Evolutionary conservation across 2,888 invertebrate genomes (phyloP), one percentile per base, ranked within the genome.

Genomic region (Megamerina dolium): DNA sequence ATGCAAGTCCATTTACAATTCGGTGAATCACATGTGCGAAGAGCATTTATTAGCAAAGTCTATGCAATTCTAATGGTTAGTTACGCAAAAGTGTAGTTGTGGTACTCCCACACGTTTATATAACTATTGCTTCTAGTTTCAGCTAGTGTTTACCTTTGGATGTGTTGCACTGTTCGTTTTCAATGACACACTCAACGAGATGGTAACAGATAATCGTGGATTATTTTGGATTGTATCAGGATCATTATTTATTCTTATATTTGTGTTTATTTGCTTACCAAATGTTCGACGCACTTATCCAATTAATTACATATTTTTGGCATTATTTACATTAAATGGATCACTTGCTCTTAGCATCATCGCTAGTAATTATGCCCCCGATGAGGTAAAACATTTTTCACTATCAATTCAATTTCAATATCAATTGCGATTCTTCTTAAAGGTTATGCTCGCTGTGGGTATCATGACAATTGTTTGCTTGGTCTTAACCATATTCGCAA

Each of bases 401-500:
- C n/a, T n/a, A n/a, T n/a, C n/a, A n/a, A n/a, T n/a, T n/a, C n/a
- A n/a, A n/a, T n/a, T n/a, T n/a, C n/a, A n/a, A n/a, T n/a, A n/a
- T n/a, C n/a, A n/a, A n/a, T n/a, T n/a, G n/a, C n/a, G n/a, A n/a
- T n/a, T n/a, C n/a, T 17, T 14, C 12, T 13, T 36, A 2, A 51
- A 82, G 77, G 83, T 86, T 5, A 61, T 91, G 58, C 76, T 89
- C 73, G 92, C 92, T 1, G 85, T 85, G n/a, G 90, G 87, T 2
- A 82, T 92, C 48, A 90, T 90, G 14, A 80, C 86, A n/a, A 82
- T 80, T 0, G 81, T 93, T 13, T 85, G 86, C 48, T 72, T 93
- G 12, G 84, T 80, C 2, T 74, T 94, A 48, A 93, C 92, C 2
- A 57, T 92, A 36, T 94, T 93, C 73, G 90, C 93, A 10, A 84